A percentile compares a stretch with the other conserved stretches of the same genome.
Evolutionary conservation across 2,888 invertebrate species (phyloP).

Genomic region (Crioceris asparagi): DNA sequence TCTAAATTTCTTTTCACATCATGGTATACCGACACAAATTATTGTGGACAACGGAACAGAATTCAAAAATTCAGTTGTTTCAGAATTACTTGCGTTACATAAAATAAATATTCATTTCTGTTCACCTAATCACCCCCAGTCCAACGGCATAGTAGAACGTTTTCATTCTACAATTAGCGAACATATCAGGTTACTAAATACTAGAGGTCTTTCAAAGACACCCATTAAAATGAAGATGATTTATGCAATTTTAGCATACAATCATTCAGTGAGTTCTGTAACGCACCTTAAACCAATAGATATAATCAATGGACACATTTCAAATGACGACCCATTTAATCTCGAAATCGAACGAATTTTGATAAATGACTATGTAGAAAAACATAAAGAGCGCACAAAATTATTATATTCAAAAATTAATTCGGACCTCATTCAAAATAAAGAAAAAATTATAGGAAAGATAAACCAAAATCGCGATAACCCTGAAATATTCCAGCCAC

Average conservation of each 20-base stretch:
- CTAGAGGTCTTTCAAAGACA: not conserved
- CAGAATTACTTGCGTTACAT: constrained; percentile 7
- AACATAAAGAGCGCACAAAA: not conserved
- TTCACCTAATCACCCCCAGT: constrained; percentile 4
- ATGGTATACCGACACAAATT: constrained; percentile 8
- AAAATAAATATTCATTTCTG: constrained; percentile 4
- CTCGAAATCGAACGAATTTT: not conserved
- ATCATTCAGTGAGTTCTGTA: not conserved
- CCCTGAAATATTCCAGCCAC: not conserved
- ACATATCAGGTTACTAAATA: not conserved
- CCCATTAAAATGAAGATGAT: not conserved
- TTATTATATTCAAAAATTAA: not conserved
- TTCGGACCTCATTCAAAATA: not conserved
- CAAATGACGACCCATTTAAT: not conserved
- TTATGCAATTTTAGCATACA: not conserved
- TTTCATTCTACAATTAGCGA: not conserved
- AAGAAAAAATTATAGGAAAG: not conserved
- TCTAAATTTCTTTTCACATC: constrained; percentile 5
- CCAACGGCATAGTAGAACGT: not conserved
- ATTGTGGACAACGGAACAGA: constrained; percentile 9
- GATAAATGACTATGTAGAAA: not conserved
- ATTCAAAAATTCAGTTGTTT: constrained; percentile 5
- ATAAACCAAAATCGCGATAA: not conserved
- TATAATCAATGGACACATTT: not conserved
- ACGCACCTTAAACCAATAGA: constrained; percentile 2